A percentile compares a stretch with the other conserved stretches of the same genome.
These are phyloP conservation scores for Alaudala cheleensis DNA, from an alignment of 2,113 vertebrate species.

Conservation along the genomic window DNA sequence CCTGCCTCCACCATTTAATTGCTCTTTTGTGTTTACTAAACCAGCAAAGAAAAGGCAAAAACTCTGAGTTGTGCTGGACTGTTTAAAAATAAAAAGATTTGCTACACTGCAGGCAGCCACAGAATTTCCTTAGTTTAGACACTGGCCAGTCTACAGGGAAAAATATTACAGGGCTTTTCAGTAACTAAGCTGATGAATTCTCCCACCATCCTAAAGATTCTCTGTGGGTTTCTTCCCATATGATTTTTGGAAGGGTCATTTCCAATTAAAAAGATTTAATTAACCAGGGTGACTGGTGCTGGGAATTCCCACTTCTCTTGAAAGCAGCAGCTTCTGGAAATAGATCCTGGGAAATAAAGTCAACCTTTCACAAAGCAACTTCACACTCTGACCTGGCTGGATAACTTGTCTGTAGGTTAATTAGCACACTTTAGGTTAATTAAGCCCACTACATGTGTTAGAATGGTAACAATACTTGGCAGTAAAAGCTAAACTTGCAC, in stretches of 20 bases:
- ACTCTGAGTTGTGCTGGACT: no score
- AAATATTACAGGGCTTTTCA: neutral
- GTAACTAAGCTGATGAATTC: neutral
- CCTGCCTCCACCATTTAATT: neutral
- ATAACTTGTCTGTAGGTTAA: neutral
- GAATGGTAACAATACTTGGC: neutral
- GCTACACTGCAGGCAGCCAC: neutral
- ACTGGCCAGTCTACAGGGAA: neutral
- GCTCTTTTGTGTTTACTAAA: neutral
- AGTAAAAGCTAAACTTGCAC: neutral
- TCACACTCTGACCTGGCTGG: neutral
- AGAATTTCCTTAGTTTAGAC: neutral
- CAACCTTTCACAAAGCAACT: neutral
- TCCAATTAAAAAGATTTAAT: slow-evolving; percentile 29
- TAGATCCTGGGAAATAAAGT: neutral
- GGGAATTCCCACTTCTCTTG: neutral
- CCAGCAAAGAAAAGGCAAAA: neutral
- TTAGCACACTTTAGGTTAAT: neutral
- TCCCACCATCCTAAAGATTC: neutral
- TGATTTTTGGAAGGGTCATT: neutral
- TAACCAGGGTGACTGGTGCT: neutral
- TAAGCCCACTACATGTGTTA: neutral
- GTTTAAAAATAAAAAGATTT: neutral
- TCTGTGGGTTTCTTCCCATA: neutral
- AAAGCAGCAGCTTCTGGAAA: neutral